Evolutionary conservation across 2,888 invertebrate species (phyloP), one percentile per base, ranked within the genome.

Genomic region (Scaptomyza flava): DNA sequence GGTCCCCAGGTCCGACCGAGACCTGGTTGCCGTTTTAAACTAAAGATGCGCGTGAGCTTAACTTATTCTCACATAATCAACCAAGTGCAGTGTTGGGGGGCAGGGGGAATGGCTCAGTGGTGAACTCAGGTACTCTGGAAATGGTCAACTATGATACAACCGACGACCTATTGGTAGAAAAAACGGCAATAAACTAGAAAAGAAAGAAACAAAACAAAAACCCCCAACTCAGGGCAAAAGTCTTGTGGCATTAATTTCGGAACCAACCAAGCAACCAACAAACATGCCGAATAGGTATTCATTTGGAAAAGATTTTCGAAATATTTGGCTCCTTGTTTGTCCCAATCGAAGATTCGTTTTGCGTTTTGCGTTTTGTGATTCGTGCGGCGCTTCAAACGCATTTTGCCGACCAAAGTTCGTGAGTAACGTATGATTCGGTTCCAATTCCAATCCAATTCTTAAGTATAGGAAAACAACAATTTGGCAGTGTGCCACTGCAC

Each of bases 11-110:
- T 47, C 54, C 31, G 12, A 59, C 54, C 31, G 12, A 59, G 27
- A 34, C 36, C 33, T 57, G 58, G 20, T 57, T 36, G n/a, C 45
- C 52, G 72, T 52, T 71, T 75, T 72, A 76, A 71, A 61, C 56
- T 43, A 56, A 57, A 62, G 54, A 58, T 58, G 60, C 63, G 71
- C 72, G 48, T 52, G 12, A 68, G 51, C 45, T 56, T 36, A 63
- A 72, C 69, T 66, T 61, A 68, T 77, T 72, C 46, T 53, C 41
- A 36, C 41, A 64, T 52, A 36, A 45, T 31, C 63, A 23, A 12
- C 53, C 45, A 48, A 66, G 12, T 66, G 66, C 66, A 56, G 51
- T 27, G 42, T 14, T n/a, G 27, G 8, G 17, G 9, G 5, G n/a
- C 1, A 17, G 34, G 36, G 12, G 12, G 30, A 6, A n/a, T 20